A percentile compares a stretch with the other conserved stretches of the same genome.
phyloP scores from a whole-genome alignment of 2,888 invertebrate genomes.

The Cyaniris semiargus region DNA sequence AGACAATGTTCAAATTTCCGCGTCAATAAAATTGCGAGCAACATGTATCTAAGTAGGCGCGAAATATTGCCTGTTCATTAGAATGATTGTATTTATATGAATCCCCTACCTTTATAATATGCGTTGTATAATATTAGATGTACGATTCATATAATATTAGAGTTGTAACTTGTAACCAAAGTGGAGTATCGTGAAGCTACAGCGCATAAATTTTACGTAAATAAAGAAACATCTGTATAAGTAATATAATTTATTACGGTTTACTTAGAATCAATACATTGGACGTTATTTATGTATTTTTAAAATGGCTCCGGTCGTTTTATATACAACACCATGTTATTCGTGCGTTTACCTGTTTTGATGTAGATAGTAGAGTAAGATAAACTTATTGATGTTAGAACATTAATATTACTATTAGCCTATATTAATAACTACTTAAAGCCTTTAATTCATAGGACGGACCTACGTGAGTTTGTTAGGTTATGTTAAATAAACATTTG shows the following conservation, averaged over 20 bases:
- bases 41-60: too few relatives aligned
- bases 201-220: background rate
- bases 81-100: too few relatives aligned
- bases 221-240: background rate
- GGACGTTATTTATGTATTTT: conserved; percentile 1
- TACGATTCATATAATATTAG: too few relatives aligned
- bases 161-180: background rate
- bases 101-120: too few relatives aligned
- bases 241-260: conserved; percentile 10
- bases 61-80: too few relatives aligned
- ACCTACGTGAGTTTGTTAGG: too few relatives aligned
- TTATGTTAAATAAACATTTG: too few relatives aligned
- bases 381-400: background rate
- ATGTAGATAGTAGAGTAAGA: background rate
- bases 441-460: too few relatives aligned
- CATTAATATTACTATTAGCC: background rate
- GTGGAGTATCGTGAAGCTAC: background rate
- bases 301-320: background rate
- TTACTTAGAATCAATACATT: conserved; percentile 6
- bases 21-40: too few relatives aligned
- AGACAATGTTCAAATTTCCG: too few relatives aligned
- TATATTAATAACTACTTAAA: background rate
- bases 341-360: conserved; percentile 20
- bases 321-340: background rate
- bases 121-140: too few relatives aligned